Base-by-base conservation (phyloP, 2,888 invertebrate genomes). In the Synergus laeviventris region DNA sequence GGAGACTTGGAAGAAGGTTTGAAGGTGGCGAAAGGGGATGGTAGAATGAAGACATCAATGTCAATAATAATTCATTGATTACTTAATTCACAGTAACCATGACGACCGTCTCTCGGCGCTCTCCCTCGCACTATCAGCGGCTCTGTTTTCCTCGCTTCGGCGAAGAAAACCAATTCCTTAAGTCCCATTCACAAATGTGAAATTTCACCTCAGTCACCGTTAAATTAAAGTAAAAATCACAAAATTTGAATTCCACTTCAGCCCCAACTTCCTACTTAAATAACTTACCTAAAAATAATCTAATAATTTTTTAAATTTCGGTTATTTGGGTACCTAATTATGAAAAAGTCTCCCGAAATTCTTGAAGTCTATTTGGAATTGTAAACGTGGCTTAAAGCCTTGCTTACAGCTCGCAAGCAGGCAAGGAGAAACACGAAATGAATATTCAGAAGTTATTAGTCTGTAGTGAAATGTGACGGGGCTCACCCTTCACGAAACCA, bases 371-470 rank as follows among this genome's bases (percentile, higher is more conserved):
- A 49, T 31, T 49, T 70, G 11, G 14, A n/a, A 81, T 80, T 89
- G 88, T 89, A 89, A 86, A 86, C 83, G 89, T 85, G 87, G 90
- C 90, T 88, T 90, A 88, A 89, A 83, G 84, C 85, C 85, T 87
- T 89, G 89, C 88, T 89, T 87, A 85, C 82, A 81, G 80, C 78
- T 80, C 83, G 84, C 87, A 84, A 87, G 87, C 87, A 88, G 88
- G 87, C 89, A 88, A 89, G 89, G 88, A 90, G 90, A 89, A 90
- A 90, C 91, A 89, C 88, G 90, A 91, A 90, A 91, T 91, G 91
- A 91, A 90, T 91, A 91, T 90, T 91, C 90, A 91, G 89, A 90
- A 90, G 90, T 90, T 90, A 91, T 90, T 91, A 90, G 91, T 90
- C 90, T 90, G 89, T 88, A 90, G 90, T 90, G 90, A 90, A 90